phyloP scores from a whole-genome alignment of 2,113 vertebrate genomes.

The Syrrhaptes paradoxus region DNA sequence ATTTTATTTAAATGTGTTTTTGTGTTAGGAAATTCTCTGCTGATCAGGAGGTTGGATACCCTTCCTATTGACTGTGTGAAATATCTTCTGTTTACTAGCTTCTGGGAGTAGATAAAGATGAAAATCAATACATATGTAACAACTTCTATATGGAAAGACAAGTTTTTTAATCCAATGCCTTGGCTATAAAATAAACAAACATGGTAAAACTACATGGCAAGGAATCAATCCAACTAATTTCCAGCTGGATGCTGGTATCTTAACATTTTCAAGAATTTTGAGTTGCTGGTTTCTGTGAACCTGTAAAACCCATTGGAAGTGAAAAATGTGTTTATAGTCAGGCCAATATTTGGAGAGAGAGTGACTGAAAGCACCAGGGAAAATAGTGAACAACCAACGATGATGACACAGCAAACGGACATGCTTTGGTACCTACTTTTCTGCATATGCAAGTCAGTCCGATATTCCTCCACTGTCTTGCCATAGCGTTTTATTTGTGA shows the following conservation, averaged over 20 bases:
- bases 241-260: background rate
- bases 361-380: background rate
- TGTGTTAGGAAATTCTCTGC: background rate
- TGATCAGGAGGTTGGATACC: background rate
- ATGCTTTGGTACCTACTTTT: background rate
- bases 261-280: background rate
- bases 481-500: background rate
- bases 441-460: background rate
- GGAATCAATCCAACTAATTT: background rate
- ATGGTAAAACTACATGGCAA: background rate
- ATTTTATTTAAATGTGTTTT: background rate
- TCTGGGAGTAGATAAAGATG: background rate
- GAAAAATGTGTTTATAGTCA: background rate
- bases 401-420: background rate
- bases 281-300: background rate
- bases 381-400: background rate
- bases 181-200: background rate
- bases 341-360: background rate
- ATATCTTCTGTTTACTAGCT: background rate
- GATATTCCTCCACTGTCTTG: background rate
- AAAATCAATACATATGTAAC: background rate
- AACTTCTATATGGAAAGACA: background rate
- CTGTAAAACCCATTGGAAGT: background rate
- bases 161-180: background rate
- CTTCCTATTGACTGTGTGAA: background rate